These are phyloP conservation scores for Drosophila nr. perissopoda DNA, from an alignment of 2,888 invertebrate species.

Conservation along the genomic window DNA sequence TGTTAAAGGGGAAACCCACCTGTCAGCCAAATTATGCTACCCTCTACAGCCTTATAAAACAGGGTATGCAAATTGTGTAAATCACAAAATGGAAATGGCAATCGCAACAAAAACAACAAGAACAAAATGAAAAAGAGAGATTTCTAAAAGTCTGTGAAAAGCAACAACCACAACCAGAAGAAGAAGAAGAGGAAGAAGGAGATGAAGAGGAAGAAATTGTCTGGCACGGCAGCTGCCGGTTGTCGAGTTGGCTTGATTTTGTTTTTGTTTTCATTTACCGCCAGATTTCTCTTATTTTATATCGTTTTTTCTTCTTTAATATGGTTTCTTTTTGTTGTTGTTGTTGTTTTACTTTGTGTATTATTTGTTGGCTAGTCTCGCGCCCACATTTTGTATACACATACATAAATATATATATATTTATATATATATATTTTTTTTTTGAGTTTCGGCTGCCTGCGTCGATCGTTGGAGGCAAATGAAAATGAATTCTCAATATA, in stretches of 20 bases:
- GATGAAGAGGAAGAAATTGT: slow-evolving; percentile 12
- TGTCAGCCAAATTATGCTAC: background rate
- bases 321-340: slow-evolving; percentile 6
- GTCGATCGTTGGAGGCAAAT: slow-evolving; percentile 37
- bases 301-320: slow-evolving; percentile 14
- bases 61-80: slow-evolving; percentile 12
- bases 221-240: slow-evolving; percentile 57
- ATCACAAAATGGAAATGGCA: slow-evolving; percentile 46
- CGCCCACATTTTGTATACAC: slow-evolving; percentile 48
- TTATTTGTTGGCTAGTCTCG: slow-evolving; percentile 47
- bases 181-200: background rate
- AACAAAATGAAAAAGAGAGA: slow-evolving; percentile 6
- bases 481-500: slow-evolving; percentile 65
- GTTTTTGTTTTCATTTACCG: slow-evolving; percentile 49
- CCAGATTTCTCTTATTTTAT: slow-evolving; percentile 32
- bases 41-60: slow-evolving; percentile 35
- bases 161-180: slow-evolving; percentile 25
- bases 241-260: slow-evolving; percentile 21
- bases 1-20: background rate
- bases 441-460: slow-evolving; percentile 51
- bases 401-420: slow-evolving; percentile 12
- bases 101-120: slow-evolving; percentile 13
- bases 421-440: slow-evolving; percentile 31
- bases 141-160: slow-evolving; percentile 30
- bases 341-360: slow-evolving; percentile 11